Percentiles rank a stretch among this genome's conserved stretches.
Conservation (phyloP, 2,888 invertebrate genomes). For the Calliphora vomitoria region DNA sequence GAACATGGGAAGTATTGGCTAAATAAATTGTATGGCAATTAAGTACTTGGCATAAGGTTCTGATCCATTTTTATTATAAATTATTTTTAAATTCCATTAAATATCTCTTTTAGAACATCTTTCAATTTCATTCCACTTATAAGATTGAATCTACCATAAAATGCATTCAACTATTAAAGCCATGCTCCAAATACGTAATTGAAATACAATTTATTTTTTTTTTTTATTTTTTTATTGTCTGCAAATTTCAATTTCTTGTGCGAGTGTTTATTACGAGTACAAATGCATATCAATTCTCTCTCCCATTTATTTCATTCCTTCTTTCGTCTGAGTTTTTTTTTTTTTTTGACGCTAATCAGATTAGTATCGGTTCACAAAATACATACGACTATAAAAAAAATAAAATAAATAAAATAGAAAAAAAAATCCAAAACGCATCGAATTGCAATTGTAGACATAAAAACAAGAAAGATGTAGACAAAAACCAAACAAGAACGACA, state of each 20-base stretch:
- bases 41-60: too few relatives aligned
- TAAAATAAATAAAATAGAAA: constrained; percentile 58
- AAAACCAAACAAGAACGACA: constrained; percentile 31
- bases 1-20: too few relatives aligned
- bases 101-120: neutral
- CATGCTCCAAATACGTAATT: constrained; percentile 27
- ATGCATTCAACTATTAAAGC: constrained; percentile 33
- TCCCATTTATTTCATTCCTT: constrained; percentile 11
- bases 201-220: neutral
- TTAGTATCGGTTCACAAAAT: constrained; percentile 82
- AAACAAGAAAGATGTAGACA: constrained; percentile 44
- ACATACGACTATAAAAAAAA: constrained; percentile 49
- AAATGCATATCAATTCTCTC: constrained; percentile 73
- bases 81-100: too few relatives aligned
- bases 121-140: neutral
- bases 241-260: constrained; percentile 32
- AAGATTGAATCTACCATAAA: neutral
- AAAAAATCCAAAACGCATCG: constrained; percentile 75
- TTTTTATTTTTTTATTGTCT: neutral
- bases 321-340: constrained; percentile 76
- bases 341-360: constrained; percentile 84
- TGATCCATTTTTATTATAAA: too few relatives aligned
- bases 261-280: neutral
- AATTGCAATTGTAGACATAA: constrained; percentile 77
- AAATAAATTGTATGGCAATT: too few relatives aligned